phyloP scores from a whole-genome alignment of 2,113 vertebrate species.

The Brachypteracias leptosomus region DNA sequence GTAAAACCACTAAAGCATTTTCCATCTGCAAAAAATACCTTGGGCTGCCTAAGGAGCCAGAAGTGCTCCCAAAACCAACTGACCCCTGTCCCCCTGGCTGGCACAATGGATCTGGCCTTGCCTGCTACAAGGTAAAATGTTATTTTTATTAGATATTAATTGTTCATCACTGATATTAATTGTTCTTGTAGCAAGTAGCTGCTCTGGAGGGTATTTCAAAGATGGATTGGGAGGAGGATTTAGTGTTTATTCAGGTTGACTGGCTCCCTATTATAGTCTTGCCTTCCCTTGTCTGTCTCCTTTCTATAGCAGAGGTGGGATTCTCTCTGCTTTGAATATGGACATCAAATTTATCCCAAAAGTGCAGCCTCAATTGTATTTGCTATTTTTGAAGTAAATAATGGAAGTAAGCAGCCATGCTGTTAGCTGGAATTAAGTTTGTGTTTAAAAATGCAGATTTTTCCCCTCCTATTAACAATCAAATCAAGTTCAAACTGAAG shows the following conservation, averaged over 20 bases:
- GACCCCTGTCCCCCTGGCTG: slow-evolving; percentile 86
- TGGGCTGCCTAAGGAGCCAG: slow-evolving; percentile 53
- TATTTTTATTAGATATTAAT: not conserved
- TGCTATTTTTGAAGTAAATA: not conserved
- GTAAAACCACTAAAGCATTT: slow-evolving; percentile 84
- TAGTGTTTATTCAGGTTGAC: not conserved
- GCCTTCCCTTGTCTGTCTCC: not conserved
- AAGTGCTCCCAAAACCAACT: slow-evolving; percentile 70
- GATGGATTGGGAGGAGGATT: not conserved
- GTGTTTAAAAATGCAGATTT: not conserved
- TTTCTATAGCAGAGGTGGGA: not conserved
- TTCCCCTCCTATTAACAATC: not conserved
- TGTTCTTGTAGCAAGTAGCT: not conserved
- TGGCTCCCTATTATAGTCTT: not conserved
- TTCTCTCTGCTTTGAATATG: not conserved
- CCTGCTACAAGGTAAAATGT: slow-evolving; percentile 90
- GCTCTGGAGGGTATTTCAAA: not conserved
- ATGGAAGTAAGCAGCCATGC: not conserved
- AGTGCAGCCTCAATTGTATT: not conserved
- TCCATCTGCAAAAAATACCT: slow-evolving; percentile 87
- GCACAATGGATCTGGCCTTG: slow-evolving; percentile 70
- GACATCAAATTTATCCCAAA: not conserved
- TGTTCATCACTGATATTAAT: not conserved
- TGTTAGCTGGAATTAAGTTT: not conserved
- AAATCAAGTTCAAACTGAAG: not conserved